Conservation (phyloP, 2,888 invertebrate species). For the Dioctria linearis region DNA sequence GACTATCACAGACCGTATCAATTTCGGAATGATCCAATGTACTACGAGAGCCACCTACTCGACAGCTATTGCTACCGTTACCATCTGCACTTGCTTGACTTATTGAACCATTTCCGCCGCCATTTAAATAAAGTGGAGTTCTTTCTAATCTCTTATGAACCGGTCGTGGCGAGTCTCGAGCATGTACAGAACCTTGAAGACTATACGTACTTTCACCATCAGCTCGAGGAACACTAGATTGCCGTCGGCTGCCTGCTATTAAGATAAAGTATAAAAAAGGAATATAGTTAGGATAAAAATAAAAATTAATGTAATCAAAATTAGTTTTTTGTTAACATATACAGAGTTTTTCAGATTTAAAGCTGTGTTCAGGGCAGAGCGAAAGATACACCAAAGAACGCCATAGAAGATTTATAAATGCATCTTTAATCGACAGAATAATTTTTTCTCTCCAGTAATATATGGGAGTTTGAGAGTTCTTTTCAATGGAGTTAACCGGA, state of each 20-base stretch:
- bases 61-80: slow-evolving; percentile 62
- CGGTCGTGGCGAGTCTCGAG: slow-evolving; percentile 69
- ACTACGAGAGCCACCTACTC: slow-evolving; percentile 64
- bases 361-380: too few relatives aligned
- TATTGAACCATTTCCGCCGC: slow-evolving; percentile 63
- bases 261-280: slow-evolving; percentile 31
- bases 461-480: too few relatives aligned
- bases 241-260: slow-evolving; percentile 75
- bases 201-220: slow-evolving; percentile 75
- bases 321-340: background rate
- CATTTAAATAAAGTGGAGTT: slow-evolving; percentile 72
- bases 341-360: background rate
- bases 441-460: too few relatives aligned
- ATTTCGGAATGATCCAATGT: slow-evolving; percentile 71
- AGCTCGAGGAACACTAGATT: slow-evolving; percentile 77
- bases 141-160: slow-evolving; percentile 71
- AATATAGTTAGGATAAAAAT: background rate
- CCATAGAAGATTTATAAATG: too few relatives aligned
- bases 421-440: too few relatives aligned
- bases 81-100: slow-evolving; percentile 64
- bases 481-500: too few relatives aligned
- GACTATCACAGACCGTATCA: slow-evolving; percentile 70
- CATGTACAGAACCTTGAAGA: slow-evolving; percentile 71
- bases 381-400: too few relatives aligned
- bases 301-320: background rate